Percentiles rank a stretch among this genome's conserved stretches.
Evolutionary conservation across 2,113 vertebrate genomes (phyloP).

Genomic region (Oryzias javanicus): DNA sequence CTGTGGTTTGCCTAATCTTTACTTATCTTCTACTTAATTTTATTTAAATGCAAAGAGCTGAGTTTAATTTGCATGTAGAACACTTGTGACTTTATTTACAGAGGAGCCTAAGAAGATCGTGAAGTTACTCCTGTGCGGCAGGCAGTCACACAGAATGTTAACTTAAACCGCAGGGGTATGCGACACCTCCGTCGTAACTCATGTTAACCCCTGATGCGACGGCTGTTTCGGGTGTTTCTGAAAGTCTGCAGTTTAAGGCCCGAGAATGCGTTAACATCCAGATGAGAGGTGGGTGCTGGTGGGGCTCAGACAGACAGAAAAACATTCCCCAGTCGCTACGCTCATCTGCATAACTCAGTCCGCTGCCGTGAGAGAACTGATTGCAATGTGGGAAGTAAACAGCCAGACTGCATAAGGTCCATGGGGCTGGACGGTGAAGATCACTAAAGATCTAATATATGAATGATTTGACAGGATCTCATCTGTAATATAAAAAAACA

Average conservation of each 20-base stretch:
- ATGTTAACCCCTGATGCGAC: constrained; percentile 69
- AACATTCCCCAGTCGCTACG: constrained; percentile 72
- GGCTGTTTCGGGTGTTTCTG: constrained; percentile 67
- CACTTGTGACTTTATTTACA: constrained; percentile 57
- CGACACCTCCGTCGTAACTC: constrained; percentile 75
- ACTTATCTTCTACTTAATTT: constrained; percentile 47
- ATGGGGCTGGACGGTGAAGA: constrained; percentile 36
- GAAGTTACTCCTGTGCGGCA: constrained; percentile 33
- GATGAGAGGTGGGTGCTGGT: constrained; percentile 59
- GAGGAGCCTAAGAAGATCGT: constrained; percentile 42
- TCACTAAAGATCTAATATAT: constrained; percentile 23
- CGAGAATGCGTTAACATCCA: constrained; percentile 72
- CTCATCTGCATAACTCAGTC: constrained; percentile 71
- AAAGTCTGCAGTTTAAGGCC: constrained; percentile 71
- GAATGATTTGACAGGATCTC: constrained; percentile 3
- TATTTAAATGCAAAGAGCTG: constrained; percentile 52
- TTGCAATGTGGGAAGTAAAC: constrained; percentile 41
- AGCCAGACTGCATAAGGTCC: constrained; percentile 33
- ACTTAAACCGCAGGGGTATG: constrained; percentile 70
- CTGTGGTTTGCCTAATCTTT: constrained; percentile 52
- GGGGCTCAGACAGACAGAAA: constrained; percentile 70
- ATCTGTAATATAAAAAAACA: constrained; percentile 18
- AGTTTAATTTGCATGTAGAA: constrained; percentile 48
- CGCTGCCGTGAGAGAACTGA: constrained; percentile 29
- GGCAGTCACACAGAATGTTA: constrained; percentile 52